Base-by-base conservation (phyloP, 1,140 invertebrate species). In the Trichomalopsis sarcophagae region DNA sequence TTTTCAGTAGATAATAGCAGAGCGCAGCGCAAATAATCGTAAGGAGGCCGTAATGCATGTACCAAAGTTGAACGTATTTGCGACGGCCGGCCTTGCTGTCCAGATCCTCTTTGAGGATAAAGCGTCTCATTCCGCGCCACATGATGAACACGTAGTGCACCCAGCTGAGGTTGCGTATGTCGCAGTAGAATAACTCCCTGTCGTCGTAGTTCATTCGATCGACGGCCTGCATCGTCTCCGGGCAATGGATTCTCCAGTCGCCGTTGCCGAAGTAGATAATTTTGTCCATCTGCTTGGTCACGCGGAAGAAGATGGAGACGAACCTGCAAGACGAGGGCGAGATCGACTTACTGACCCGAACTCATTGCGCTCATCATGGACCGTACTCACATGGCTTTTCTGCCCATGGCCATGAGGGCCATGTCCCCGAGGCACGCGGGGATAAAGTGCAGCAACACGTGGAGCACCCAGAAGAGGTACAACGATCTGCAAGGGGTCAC, bases 361-460 rank as follows among this genome's bases (percentile, higher is more conserved):
- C 27, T 27, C 27, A 27, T 27, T 27, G 27, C 27, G 27, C 27
- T 1, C 27, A 27, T 27, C 27, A 27, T 27, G 27, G 27, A 27
- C 2, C 27, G 27, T 23, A 21, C 44, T 55, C 91, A 96, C 95
- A 93, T 93, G 87, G 95, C 95, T 88, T 94, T 11, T 94, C 94
- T 94, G 21, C 95, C 95, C 17, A 94, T 87, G 23, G 95, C 90
- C 10, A 94, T 76, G 7, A 93, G 91, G 9, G 94, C 71, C 0
- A 91, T 88, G 87, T 96, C 96, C 0, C 94, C 89, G 1, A 96
- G 23, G 17, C 94, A 87, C 0, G 95, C 86, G 0, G 96, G 96
- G 6, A 96, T 78, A n/a, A 94, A 88, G 86, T 96, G 95, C 1
- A 95, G 88, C 9, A 95, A 88, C 7, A 94, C 77, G n/a, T 91